A percentile compares a stretch with the other conserved stretches of the same genome.
Conservation (phyloP, 2,888 invertebrate genomes). For the Strigamia transsilvanica region DNA sequence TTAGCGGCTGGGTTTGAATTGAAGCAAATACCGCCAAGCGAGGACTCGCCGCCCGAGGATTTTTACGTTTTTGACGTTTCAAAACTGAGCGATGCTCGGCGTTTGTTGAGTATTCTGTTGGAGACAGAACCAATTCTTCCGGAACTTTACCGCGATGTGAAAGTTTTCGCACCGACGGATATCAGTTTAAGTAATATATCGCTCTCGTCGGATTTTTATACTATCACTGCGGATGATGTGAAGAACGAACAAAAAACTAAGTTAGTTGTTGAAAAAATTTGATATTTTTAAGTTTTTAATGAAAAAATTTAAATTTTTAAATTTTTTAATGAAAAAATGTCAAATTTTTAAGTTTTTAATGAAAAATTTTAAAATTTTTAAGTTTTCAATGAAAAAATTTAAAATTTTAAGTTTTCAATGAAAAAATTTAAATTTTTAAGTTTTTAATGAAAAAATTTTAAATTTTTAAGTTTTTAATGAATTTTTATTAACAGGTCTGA, state of each 20-base stretch:
- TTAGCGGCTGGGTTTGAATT: conserved; percentile 82
- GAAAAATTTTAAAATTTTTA: too few species aligned
- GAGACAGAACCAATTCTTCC: conserved; percentile 82
- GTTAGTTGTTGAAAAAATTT: too few species aligned
- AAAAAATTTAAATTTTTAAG: background rate
- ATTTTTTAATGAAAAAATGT: too few species aligned
- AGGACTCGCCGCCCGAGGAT: conserved; percentile 69
- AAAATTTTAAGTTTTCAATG: too few species aligned
- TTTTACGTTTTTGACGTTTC: conserved; percentile 72
- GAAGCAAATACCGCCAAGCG: conserved; percentile 69
- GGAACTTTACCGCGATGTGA: conserved; percentile 83
- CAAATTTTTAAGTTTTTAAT: too few species aligned
- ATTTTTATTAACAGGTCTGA: conserved; percentile 70
- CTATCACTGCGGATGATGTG: conserved; percentile 81
- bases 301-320: background rate
- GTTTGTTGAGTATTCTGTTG: conserved; percentile 77
- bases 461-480: background rate
- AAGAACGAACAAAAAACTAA: conserved; percentile 74
- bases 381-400: too few species aligned
- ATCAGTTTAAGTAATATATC: conserved; percentile 64
- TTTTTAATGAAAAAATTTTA: background rate
- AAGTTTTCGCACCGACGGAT: conserved; percentile 71
- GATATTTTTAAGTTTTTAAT: too few species aligned
- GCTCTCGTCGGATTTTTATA: conserved; percentile 87
- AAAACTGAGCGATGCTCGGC: background rate